phyloP scores from a whole-genome alignment of 1,140 invertebrate species.

The Euschistus heros region DNA sequence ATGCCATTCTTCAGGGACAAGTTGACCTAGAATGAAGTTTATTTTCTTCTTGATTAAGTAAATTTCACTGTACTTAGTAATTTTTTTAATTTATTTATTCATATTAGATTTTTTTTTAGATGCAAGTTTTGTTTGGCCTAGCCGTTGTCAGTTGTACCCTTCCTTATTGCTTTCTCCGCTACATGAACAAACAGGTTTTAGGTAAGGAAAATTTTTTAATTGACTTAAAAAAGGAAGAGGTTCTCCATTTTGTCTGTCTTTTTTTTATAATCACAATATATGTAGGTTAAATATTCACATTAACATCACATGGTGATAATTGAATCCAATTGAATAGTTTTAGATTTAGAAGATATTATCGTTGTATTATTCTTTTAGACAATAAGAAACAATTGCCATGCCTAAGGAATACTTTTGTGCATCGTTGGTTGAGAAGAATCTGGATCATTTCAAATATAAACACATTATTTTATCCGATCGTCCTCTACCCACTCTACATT shows the following conservation, averaged over 20 bases:
- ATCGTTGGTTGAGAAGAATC: constrained; percentile 47
- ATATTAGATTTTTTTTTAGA: constrained; percentile 44
- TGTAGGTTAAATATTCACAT: too few species aligned
- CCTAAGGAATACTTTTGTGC: constrained; percentile 36
- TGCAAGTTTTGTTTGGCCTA: constrained; percentile 50
- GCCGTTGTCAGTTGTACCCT: constrained; percentile 48
- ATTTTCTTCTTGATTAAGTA: too few species aligned
- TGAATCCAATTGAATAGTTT: too few species aligned
- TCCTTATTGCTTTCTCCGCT: constrained; percentile 49
- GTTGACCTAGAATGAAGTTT: too few species aligned
- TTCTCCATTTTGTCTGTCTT: background rate
- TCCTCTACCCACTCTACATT: constrained; percentile 60
- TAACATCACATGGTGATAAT: too few species aligned
- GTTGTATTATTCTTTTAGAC: constrained; percentile 34
- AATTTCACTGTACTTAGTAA: background rate
- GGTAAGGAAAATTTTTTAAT: constrained; percentile 19
- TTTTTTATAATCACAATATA: background rate
- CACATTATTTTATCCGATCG: constrained; percentile 59
- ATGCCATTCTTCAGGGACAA: too few species aligned
- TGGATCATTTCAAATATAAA: constrained; percentile 64
- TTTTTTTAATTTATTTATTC: constrained; percentile 23
- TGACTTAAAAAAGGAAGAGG: too few species aligned
- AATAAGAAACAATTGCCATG: constrained; percentile 43
- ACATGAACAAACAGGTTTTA: constrained; percentile 41
- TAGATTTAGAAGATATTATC: too few species aligned